These are phyloP conservation scores for Mus spretus DNA, from an alignment of 2,797 vertebrate genomes.

Conservation along the genomic window DNA sequence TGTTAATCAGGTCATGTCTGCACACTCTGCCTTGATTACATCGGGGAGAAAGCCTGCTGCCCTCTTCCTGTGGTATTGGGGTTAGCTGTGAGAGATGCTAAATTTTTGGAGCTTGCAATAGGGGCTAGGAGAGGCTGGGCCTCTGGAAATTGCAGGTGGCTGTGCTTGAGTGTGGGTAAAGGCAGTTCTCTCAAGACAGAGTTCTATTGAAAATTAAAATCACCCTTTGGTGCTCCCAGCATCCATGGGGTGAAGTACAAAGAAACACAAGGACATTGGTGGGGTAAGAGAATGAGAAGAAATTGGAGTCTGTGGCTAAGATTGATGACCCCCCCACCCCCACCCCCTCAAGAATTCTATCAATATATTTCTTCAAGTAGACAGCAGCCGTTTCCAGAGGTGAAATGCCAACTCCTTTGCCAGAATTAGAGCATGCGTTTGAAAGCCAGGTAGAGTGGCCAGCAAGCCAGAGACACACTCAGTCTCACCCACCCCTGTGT, in stretches of 20 bases:
- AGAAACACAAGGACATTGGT: constrained; percentile 73
- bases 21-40: constrained; percentile 88
- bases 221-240: constrained; percentile 78
- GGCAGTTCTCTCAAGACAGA: constrained; percentile 83
- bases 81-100: constrained; percentile 73
- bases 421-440: constrained; percentile 84
- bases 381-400: constrained; percentile 80
- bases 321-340: constrained; percentile 49
- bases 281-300: constrained; percentile 39
- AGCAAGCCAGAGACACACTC: constrained; percentile 24
- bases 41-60: constrained; percentile 81
- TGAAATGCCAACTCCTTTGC: constrained; percentile 82
- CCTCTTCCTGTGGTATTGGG: constrained; percentile 40
- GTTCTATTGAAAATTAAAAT: constrained; percentile 87
- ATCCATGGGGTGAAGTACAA: constrained; percentile 77
- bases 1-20: constrained; percentile 92
- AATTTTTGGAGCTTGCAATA: constrained; percentile 74
- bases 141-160: constrained; percentile 79
- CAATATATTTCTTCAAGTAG: constrained; percentile 83
- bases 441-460: constrained; percentile 78
- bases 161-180: constrained; percentile 74
- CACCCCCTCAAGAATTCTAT: constrained; percentile 69
- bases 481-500: background rate
- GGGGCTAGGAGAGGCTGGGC: constrained; percentile 69
- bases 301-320: constrained; percentile 45